A percentile compares a stretch with the other conserved stretches of the same genome.
Evolutionary conservation across 1,140 invertebrate species (phyloP).

Genomic region (Carcinoscorpius rotundicauda): DNA sequence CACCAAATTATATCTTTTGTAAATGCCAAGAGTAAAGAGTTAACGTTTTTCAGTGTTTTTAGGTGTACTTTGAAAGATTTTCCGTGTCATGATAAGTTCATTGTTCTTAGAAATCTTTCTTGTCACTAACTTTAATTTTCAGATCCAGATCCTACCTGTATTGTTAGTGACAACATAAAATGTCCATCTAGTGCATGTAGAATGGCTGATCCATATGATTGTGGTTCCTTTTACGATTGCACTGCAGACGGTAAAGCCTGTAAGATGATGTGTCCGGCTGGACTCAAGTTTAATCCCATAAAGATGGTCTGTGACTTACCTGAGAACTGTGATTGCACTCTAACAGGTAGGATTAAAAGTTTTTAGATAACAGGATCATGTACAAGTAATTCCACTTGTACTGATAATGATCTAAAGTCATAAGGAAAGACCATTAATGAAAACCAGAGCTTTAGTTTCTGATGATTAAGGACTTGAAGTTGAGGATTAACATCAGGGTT

Average conservation of each 20-base stretch:
- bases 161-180: not conserved
- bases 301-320: constrained; percentile 7
- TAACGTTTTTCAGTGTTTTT: not conserved
- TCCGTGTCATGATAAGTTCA: not conserved
- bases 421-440: too few relatives aligned
- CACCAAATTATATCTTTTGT: too few relatives aligned
- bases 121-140: not conserved
- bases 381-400: too few relatives aligned
- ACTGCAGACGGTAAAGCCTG: constrained; percentile 7
- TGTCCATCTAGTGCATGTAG: constrained; percentile 4
- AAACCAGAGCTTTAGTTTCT: too few relatives aligned
- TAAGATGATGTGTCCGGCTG: constrained; percentile 2
- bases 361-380: too few relatives aligned
- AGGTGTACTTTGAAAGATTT: not conserved
- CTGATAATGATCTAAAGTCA: too few relatives aligned
- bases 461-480: too few relatives aligned
- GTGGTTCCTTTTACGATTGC: constrained; percentile 16
- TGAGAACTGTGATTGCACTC: not conserved
- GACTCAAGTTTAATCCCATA: constrained; percentile 6
- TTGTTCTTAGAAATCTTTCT: not conserved
- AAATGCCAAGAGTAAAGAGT: too few relatives aligned
- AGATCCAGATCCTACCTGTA: not conserved
- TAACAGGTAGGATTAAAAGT: too few relatives aligned
- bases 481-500: too few relatives aligned
- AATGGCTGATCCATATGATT: constrained; percentile 16